A percentile compares a stretch with the other conserved stretches of the same genome.
phyloP scores from a whole-genome alignment of 2,113 vertebrate species.

The Pseudois nayaur region DNA sequence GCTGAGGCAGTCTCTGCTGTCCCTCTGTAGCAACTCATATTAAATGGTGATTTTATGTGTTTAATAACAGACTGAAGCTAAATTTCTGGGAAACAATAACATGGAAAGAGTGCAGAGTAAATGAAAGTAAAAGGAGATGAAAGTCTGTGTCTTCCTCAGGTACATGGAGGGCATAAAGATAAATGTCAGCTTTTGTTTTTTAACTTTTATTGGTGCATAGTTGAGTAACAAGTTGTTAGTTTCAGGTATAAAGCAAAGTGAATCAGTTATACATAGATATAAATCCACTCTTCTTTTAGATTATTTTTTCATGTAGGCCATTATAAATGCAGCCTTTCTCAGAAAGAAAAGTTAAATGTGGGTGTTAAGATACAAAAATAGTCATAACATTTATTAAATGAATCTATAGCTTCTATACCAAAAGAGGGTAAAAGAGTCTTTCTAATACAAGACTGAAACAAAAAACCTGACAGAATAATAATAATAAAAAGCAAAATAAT shows the following conservation, averaged over 20 bases:
- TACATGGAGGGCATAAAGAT: no score
- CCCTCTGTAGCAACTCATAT: rapidly evolving
- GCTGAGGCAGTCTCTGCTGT: background rate
- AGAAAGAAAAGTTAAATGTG: background rate
- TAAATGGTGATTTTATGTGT: background rate
- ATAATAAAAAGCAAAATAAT: background rate
- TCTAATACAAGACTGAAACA: background rate
- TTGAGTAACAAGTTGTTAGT: background rate
- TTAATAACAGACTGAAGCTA: background rate
- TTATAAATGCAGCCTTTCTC: background rate
- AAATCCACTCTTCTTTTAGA: background rate
- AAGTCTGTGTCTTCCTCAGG: background rate
- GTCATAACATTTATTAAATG: background rate
- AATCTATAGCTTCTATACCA: background rate
- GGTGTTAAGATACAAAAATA: background rate
- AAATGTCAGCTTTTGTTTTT: background rate
- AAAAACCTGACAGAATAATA: background rate
- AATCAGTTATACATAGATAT: background rate
- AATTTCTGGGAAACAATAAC: background rate
- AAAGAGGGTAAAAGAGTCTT: background rate
- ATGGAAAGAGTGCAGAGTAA: background rate
- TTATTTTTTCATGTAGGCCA: background rate
- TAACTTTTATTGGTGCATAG: background rate
- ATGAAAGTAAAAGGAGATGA: background rate
- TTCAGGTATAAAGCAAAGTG: background rate